phyloP scores from a whole-genome alignment of 2,113 vertebrate genomes.

The Burhinus oedicnemus region DNA sequence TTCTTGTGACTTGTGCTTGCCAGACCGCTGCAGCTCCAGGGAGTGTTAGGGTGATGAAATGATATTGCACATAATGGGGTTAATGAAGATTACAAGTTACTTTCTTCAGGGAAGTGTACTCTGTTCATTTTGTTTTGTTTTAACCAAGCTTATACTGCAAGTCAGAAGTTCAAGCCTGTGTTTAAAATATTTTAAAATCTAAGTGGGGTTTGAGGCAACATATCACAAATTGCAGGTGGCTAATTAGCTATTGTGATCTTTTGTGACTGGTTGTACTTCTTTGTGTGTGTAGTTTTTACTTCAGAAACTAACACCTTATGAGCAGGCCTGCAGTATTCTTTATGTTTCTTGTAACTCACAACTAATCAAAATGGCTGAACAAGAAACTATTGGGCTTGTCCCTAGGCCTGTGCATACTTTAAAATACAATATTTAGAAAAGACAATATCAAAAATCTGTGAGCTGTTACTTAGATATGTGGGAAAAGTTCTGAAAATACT shows the following conservation, averaged over 20 bases:
- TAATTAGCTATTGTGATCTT: neutral
- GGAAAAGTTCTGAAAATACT: neutral
- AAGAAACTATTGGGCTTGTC: neutral
- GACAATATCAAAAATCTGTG: neutral
- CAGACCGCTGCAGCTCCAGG: slow-evolving; percentile 46
- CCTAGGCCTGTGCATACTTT: neutral
- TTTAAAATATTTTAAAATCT: neutral
- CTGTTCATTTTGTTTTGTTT: slow-evolving; percentile 8
- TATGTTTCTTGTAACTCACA: neutral
- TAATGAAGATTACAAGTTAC: slow-evolving; percentile 63
- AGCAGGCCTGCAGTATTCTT: neutral
- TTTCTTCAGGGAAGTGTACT: slow-evolving; percentile 47
- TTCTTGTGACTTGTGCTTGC: slow-evolving; percentile 35
- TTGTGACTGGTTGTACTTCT: neutral
- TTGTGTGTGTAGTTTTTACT: neutral
- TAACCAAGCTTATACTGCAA: slow-evolving; percentile 3
- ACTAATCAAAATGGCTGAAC: neutral
- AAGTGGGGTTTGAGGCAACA: neutral
- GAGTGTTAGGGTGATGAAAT: slow-evolving; percentile 66
- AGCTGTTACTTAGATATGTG: neutral
- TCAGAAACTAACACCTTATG: neutral
- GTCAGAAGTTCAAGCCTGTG: neutral
- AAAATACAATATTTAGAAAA: neutral
- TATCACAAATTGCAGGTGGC: neutral
- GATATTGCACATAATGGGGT: slow-evolving; percentile 63